These are phyloP conservation scores for Periophthalmus modestus DNA, from an alignment of 2,113 vertebrate species.

Conservation along the genomic window DNA sequence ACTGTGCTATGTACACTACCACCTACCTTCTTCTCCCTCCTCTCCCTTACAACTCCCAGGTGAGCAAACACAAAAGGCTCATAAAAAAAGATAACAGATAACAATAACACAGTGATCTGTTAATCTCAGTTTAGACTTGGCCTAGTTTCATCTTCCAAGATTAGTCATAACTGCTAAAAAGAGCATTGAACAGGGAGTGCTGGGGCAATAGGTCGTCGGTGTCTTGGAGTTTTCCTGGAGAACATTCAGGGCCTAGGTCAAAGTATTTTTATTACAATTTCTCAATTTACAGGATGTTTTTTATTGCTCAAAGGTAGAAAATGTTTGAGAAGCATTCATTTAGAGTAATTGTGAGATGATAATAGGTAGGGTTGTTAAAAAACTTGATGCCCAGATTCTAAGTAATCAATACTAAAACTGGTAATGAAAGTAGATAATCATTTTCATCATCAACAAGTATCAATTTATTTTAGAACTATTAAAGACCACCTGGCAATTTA, in stretches of 20 bases:
- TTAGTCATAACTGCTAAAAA: not conserved
- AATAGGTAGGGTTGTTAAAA: not conserved
- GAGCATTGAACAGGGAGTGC: not conserved
- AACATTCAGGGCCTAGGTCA: not conserved
- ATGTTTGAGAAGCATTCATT: not conserved
- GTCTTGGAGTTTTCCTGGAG: not conserved
- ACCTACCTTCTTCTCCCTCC: slow-evolving; percentile 22
- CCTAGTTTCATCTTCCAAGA: slow-evolving; percentile 15
- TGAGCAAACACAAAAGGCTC: slow-evolving; percentile 71
- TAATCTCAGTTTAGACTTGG: slow-evolving; percentile 26
- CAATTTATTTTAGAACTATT: not conserved
- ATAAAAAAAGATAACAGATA: slow-evolving; percentile 71
- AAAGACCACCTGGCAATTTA: not conserved
- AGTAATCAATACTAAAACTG: too few relatives aligned
- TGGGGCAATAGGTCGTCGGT: slow-evolving; percentile 6
- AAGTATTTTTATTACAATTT: not conserved
- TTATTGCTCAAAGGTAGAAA: not conserved
- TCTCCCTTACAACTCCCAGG: slow-evolving; percentile 66
- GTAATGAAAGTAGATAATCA: too few relatives aligned
- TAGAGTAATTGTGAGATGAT: not conserved
- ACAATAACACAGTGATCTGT: slow-evolving; percentile 35
- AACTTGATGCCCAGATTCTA: too few relatives aligned
- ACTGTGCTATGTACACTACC: slow-evolving; percentile 38
- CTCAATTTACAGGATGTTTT: not conserved
- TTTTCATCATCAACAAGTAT: too few relatives aligned